These are phyloP conservation scores for Dorcus parallelipipedus DNA, from an alignment of 2,888 invertebrate species.

Conservation along the genomic window DNA sequence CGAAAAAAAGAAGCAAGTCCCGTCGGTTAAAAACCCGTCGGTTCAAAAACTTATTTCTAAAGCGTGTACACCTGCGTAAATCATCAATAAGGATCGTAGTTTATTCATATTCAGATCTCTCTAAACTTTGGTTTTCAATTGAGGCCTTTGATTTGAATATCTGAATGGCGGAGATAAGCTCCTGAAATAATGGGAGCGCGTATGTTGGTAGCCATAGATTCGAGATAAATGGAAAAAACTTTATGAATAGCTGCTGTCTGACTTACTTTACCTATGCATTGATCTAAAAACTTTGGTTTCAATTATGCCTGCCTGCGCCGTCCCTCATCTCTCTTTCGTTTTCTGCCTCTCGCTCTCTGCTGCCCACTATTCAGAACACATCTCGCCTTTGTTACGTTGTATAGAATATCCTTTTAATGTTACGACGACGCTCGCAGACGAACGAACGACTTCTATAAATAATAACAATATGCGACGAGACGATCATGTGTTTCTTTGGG, in stretches of 20 bases:
- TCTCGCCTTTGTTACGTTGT: background rate
- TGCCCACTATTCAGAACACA: background rate
- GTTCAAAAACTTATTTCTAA: too few species aligned
- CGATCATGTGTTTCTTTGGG: too few species aligned
- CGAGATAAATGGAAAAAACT: constrained; percentile 28
- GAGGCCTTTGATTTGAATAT: constrained; percentile 22
- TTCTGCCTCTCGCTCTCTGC: background rate
- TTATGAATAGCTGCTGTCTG: constrained; percentile 22
- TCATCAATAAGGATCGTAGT: constrained; percentile 3
- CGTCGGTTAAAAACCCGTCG: too few species aligned
- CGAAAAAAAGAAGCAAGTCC: too few species aligned
- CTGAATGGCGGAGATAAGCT: constrained; percentile 15
- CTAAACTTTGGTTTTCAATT: constrained; percentile 11
- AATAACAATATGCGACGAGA: too few species aligned
- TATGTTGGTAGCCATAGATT: constrained; percentile 19
- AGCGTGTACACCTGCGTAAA: background rate
- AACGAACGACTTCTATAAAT: background rate
- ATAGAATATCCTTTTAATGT: constrained; percentile 3
- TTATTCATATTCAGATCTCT: constrained; percentile 15
- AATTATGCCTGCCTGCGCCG: background rate
- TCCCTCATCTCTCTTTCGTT: background rate
- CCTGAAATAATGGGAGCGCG: constrained; percentile 9
- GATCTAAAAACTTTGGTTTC: constrained; percentile 3
- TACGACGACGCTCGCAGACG: background rate
- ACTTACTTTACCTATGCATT: constrained; percentile 4